phyloP scores from a whole-genome alignment of 2,113 vertebrate species.

The Axis porcinus region DNA sequence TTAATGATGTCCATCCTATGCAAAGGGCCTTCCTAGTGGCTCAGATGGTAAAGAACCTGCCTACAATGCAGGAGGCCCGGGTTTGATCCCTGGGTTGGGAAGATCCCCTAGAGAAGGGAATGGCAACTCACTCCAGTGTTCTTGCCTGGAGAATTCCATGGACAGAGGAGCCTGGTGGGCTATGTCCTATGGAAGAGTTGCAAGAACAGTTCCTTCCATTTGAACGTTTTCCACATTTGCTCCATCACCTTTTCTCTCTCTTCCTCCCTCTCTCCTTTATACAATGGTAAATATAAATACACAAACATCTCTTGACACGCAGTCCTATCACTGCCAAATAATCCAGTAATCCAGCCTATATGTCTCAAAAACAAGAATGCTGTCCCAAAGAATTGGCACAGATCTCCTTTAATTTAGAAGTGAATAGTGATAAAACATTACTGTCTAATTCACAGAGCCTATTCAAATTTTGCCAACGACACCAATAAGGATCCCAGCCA shows the following conservation, averaged over 20 bases:
- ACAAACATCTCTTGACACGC: not conserved
- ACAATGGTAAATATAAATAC: not conserved
- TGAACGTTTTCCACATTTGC: not conserved
- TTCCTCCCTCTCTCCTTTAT: not conserved
- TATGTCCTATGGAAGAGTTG: not conserved
- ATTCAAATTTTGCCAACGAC: not conserved
- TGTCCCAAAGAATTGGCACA: not conserved
- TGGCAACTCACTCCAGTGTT: not conserved
- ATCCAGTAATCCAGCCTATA: not conserved
- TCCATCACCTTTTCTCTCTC: not conserved
- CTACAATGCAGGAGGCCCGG: not conserved
- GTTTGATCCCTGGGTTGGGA: not conserved
- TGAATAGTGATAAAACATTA: not conserved
- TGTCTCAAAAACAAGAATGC: not conserved
- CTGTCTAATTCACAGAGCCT: not conserved
- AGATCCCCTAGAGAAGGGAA: not conserved
- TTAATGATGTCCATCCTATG: not conserved
- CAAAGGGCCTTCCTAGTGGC: not conserved
- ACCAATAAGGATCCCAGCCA: not conserved
- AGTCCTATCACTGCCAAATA: not conserved
- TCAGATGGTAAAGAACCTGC: not conserved
- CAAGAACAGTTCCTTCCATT: not conserved
- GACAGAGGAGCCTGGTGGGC: not conserved
- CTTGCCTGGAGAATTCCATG: not conserved
- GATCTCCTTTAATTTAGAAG: not conserved